Base-by-base conservation (phyloP, 2,888 invertebrate species). In the Eurytoma californica region DNA sequence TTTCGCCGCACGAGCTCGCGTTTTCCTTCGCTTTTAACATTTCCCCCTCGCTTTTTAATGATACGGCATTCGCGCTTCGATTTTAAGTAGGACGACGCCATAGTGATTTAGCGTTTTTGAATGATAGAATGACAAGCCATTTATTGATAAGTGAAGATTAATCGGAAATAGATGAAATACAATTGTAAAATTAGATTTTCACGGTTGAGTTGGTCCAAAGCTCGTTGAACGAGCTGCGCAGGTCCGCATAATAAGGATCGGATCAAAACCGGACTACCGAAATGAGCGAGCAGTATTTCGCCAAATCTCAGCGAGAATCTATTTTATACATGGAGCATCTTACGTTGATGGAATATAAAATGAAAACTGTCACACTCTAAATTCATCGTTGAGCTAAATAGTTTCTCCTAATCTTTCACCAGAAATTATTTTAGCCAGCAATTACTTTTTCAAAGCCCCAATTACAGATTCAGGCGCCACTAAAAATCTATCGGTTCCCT, bases 251-350 rank as follows among this genome's bases (percentile, higher is more conserved):
- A 70, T 58, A 58, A 77, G 49, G 69, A 61, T 77, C 70, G 58
- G 47, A 55, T 70, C 47, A 70, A 69, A 65, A 65, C 65, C 65
- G 77, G 65, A 65, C 63, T 57, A 70, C 57, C 49, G 57, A 70
- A 70, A 57, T 65, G 70, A 77, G 70, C 70, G 55, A 47, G 65
- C 57, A 66, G 39, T 39, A 2, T 18, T 51, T 60, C 63, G 28
- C 24, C 30, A 4, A 53, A 30, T 61, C 28, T 30, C 49, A n/a
- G 61, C 57, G 18, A 30, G 18, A 28, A 49, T 60, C 5, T n/a
- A 51, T 7, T 39, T 39, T 28, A 18, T 47, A 53, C n/a, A 58
- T 18, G 55, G 30, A 1, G 47, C 12, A 28, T 55, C 67, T 30
- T 24, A n/a, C 20, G 16, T 24, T 14, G 12, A 67, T 3, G 14